phyloP scores from a whole-genome alignment of 2,113 vertebrate species.

The Zosterops japonicus region DNA sequence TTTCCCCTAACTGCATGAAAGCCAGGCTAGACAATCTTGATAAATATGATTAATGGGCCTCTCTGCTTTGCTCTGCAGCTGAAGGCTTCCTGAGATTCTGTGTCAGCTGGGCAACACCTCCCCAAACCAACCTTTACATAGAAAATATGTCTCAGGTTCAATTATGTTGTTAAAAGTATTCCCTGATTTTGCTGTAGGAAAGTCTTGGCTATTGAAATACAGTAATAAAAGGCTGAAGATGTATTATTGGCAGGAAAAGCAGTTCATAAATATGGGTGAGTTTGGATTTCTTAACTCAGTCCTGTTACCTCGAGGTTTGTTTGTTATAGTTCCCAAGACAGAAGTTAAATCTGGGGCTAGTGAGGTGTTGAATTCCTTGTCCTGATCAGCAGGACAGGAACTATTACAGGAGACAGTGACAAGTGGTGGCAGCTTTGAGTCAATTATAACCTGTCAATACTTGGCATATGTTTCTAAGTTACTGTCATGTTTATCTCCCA shows the following conservation, averaged over 20 bases:
- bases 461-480: not conserved
- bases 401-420: not conserved
- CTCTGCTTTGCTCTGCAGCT: slow-evolving; percentile 30
- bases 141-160: not conserved
- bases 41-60: slow-evolving; percentile 66
- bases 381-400: not conserved
- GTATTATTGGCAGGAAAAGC: not conserved
- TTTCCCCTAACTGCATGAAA: slow-evolving; percentile 37
- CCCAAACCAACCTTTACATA: not conserved
- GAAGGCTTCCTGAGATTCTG: slow-evolving; percentile 10
- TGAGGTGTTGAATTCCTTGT: not conserved
- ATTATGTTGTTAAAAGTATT: not conserved
- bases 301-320: not conserved
- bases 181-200: not conserved
- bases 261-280: not conserved
- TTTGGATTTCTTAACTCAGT: not conserved
- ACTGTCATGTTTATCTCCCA: not conserved
- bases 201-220: not conserved
- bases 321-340: not conserved
- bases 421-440: not conserved
- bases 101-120: not conserved
- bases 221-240: not conserved
- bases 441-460: not conserved
- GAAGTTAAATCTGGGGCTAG: not conserved
- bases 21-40: slow-evolving; percentile 29